Conservation (phyloP, 2,888 invertebrate genomes). For the Nomada flava region DNA sequence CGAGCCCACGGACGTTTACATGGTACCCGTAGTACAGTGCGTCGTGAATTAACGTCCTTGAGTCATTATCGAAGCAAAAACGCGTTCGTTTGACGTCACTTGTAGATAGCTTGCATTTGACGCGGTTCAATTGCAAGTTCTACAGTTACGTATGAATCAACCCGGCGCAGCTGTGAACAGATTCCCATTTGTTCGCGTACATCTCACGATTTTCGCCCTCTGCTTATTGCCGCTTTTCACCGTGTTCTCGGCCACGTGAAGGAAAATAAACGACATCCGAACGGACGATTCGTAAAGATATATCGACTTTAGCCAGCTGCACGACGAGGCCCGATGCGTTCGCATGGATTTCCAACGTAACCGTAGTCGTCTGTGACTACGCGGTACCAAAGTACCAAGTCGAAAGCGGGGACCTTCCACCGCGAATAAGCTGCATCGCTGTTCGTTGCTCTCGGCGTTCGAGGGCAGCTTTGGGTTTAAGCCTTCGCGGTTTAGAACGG, state of each 20-base stretch:
- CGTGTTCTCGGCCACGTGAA: background rate
- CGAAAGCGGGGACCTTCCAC: constrained; percentile 56
- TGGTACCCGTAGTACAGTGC: background rate
- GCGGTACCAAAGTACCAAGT: background rate
- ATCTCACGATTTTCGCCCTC: background rate
- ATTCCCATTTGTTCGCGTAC: background rate
- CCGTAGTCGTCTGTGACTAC: background rate
- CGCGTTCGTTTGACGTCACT: background rate
- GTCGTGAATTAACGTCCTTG: constrained; percentile 5
- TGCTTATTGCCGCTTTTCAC: background rate
- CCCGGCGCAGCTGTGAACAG: background rate
- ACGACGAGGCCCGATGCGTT: constrained; percentile 13
- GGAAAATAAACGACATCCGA: constrained; percentile 11
- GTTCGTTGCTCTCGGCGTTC: constrained; percentile 12
- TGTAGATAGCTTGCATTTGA: background rate
- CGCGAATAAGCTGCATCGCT: constrained; percentile 40
- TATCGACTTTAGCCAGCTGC: constrained; percentile 2
- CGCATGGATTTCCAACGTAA: background rate
- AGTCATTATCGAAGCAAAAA: constrained; percentile 16
- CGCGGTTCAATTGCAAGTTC: constrained; percentile 10
- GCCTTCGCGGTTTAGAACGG: constrained; percentile 65
- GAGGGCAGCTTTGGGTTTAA: constrained; percentile 48
- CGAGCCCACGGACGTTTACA: background rate
- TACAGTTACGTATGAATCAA: constrained; percentile 19
- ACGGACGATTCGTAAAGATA: background rate